phyloP scores from a whole-genome alignment of 2,888 invertebrate species.

The Mythimna loreyi region DNA sequence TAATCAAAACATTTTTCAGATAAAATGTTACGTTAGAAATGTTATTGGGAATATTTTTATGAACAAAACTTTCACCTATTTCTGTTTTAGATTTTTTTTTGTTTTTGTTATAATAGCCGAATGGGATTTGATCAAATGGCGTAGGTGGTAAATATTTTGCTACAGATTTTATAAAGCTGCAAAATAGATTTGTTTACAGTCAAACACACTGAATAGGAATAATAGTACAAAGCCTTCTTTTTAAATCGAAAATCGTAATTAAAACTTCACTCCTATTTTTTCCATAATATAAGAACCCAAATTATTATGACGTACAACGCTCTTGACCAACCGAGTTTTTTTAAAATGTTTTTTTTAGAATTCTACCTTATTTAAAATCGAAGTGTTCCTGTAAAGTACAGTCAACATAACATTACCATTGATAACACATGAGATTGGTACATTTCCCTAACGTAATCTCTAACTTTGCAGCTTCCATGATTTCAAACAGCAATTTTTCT shows the following conservation, averaged over 20 bases:
- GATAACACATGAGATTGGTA: no score
- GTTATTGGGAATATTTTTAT: conserved; percentile 6
- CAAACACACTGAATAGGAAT: no score
- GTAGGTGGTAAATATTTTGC: neutral
- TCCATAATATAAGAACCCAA: neutral
- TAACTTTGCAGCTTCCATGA: neutral
- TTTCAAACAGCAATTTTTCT: neutral
- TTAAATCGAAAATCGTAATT: no score
- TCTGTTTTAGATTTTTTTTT: conserved; percentile 16
- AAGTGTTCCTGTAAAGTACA: neutral
- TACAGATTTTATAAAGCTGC: neutral
- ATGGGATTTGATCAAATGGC: conserved; percentile 5
- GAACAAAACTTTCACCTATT: conserved; percentile 2
- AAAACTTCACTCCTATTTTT: neutral
- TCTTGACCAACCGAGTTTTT: neutral
- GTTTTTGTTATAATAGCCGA: neutral
- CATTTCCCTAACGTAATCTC: conserved; percentile 2
- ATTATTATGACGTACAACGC: neutral
- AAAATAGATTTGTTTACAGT: neutral
- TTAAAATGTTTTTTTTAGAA: no score
- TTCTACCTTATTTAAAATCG: no score
- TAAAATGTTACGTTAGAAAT: conserved; percentile 25
- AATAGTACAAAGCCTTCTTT: no score
- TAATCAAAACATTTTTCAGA: conserved; percentile 39
- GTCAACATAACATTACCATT: neutral